Evolutionary conservation across 2,888 invertebrate species (phyloP), one percentile per base, ranked within the genome.

Genomic region (Creontiades dilutus): DNA sequence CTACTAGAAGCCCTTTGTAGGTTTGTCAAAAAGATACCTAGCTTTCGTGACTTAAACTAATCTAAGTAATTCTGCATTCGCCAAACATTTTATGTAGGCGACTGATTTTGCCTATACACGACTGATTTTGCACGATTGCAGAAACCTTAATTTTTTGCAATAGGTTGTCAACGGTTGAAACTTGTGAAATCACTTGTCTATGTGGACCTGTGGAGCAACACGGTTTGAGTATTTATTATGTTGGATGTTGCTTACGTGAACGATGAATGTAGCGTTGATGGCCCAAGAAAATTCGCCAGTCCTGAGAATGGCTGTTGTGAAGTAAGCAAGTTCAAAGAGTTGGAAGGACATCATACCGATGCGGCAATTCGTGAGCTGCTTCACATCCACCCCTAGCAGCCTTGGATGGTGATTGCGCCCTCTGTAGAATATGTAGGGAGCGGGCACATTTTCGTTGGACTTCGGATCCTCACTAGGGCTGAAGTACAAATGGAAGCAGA

Each of bases 351-450:
- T 91, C 92, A 93, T 92, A 14, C 93, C 93, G 27, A 93, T 91
- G 9, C 93, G 92, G 90, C 93, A 93, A 90, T 93, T 93, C 37
- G 93, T 93, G 76, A 93, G 91, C 91, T 93, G 93, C 90, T 93
- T 93, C 27, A 93, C 92, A 90, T 93, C 93, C 23, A 93, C 92
- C 9, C 93, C 94, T 48, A 93, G 92, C 0, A 95, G 91, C 28
- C 94, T 92, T 0, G 95, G 95, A 92, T 95, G 94, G 1, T 94
- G 93, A 92, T 95, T 95, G 84, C 57, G 55, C 0, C 95, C 95
- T 92, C 95, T 94, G 92, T 94, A 95, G 92, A 94, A 95, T 91
- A 95, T 94, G 91, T 94, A 94, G 19, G 94, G 57, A 12, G 92
- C 47, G 14, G 93, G 93, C n/a, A 90, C 89, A 12, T 90, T 82